A percentile compares a stretch with the other conserved stretches of the same genome.
These are phyloP conservation scores for Aplysia californica DNA, from an alignment of 1,140 invertebrate species.

Conservation along the genomic window DNA sequence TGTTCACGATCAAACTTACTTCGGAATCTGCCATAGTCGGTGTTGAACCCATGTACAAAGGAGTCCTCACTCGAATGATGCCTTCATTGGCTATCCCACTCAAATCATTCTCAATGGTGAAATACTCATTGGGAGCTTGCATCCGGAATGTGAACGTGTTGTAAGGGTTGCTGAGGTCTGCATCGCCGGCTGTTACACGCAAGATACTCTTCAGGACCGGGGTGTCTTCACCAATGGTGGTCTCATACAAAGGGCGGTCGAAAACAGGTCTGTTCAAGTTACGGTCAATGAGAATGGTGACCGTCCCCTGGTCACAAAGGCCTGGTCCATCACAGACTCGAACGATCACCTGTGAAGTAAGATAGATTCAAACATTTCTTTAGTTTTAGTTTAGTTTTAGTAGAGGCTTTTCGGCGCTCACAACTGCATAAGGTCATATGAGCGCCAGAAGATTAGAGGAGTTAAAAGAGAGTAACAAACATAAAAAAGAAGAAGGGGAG, in stretches of 20 bases:
- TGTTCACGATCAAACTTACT: too few relatives aligned
- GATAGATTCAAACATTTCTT: background rate
- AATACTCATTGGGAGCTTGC: background rate
- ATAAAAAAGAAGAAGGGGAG: too few relatives aligned
- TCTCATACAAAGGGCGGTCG: background rate
- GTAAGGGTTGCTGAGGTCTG: background rate
- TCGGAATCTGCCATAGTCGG: too few relatives aligned
- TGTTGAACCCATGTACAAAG: too few relatives aligned
- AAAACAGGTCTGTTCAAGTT: constrained; percentile 9
- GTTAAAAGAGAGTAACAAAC: too few relatives aligned
- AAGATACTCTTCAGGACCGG: background rate
- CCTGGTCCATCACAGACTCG: constrained; percentile 20
- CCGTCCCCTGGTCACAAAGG: background rate
- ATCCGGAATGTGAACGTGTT: constrained; percentile 9
- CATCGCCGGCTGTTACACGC: constrained; percentile 6
- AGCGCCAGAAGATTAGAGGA: too few relatives aligned
- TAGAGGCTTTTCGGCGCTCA: too few relatives aligned
- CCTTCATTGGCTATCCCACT: background rate
- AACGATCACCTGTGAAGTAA: background rate
- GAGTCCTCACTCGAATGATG: constrained; percentile 1
- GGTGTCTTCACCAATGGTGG: background rate
- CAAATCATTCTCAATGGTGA: constrained; percentile 15
- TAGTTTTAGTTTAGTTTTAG: background rate
- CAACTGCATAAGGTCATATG: too few relatives aligned
- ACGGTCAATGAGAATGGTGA: background rate